These are phyloP conservation scores for Agrochola lota DNA, from an alignment of 2,888 invertebrate genomes.

Conservation along the genomic window DNA sequence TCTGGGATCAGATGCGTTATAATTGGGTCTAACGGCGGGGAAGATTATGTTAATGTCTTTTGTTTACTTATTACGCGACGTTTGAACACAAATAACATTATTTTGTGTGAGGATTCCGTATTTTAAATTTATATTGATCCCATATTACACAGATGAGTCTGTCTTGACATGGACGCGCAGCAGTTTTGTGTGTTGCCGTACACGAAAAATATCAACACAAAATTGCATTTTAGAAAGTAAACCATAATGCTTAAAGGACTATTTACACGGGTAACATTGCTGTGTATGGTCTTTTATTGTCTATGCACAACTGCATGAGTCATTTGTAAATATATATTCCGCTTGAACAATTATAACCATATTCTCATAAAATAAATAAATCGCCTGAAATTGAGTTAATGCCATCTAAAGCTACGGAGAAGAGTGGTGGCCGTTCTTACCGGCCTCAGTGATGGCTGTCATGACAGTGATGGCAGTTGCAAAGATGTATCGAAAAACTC, in stretches of 20 bases:
- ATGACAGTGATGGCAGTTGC: no score
- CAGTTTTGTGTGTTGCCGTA: conserved; percentile 80
- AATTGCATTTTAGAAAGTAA: conserved; percentile 62
- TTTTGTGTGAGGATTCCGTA: conserved; percentile 81
- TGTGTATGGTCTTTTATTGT: neutral
- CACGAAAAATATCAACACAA: conserved; percentile 49
- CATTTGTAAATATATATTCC: no score
- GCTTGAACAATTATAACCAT: no score
- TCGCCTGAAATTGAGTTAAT: no score
- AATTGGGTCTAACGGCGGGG: conserved; percentile 28
- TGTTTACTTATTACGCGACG: conserved; percentile 59
- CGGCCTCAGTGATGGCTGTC: no score
- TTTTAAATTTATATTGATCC: conserved; percentile 89
- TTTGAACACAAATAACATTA: conserved; percentile 74
- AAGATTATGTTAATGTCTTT: conserved; percentile 54
- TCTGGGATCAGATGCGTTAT: conserved; percentile 55
- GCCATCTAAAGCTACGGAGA: no score
- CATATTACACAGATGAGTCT: conserved; percentile 82
- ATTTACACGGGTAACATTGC: neutral
- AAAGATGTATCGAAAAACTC: no score
- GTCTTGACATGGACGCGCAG: conserved; percentile 90
- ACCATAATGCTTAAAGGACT: conserved; percentile 18
- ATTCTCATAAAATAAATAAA: no score
- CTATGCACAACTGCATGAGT: neutral
- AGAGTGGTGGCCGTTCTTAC: no score